Base-by-base conservation (phyloP, 2,888 invertebrate genomes). In the Miltochrista miniata region DNA sequence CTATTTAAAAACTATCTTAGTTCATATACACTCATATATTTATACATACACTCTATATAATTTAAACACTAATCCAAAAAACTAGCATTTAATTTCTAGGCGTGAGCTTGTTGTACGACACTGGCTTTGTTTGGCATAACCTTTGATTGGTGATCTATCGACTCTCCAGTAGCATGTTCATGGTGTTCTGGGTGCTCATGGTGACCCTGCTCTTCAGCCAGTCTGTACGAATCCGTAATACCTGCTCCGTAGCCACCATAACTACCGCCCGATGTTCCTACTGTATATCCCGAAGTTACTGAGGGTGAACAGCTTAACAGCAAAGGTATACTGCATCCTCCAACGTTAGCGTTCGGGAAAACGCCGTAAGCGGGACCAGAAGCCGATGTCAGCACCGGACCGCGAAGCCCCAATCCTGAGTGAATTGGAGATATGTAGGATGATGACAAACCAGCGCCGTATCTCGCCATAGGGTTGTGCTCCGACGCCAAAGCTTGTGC, bases 231-330 rank as follows among this genome's bases (percentile, higher is more conserved):
- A 37, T 70, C 34, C 12, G 51, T 56, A 7, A 48, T 4, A 31
- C 31, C 31, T 11, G 31, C 2, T 31, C 31, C 31, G 31, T 31
- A 31, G 11, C 31, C 31, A 24, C 18, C 18, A 24, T 24, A 24
- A 24, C 5, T 24, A 24, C 18, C 18, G 7, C 68, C 49, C 29
- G 71, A 74, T 0, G 70, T 31, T 30, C 74, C 77, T 15, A 80
- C 72, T 29, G 89, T 62, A 7, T 72, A 76, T 0, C 89, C 90
- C 1, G 79, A 68, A 1, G 81, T 78, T 50, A 91, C 77, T 0
- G 83, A 76, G 0, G 90, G 90, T 1, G 88, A 75, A 47, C 90
- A 91, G 60, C 86, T 89, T 54, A 91, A 77, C 37, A 90, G 70
- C 8, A 90, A 68, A 0, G 90, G 90, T 2, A 88, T 76, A 36